Percentiles rank a stretch among this genome's conserved stretches.
Evolutionary conservation across 2,113 vertebrate species (phyloP).

Genomic region (Aleadryas rufinucha): DNA sequence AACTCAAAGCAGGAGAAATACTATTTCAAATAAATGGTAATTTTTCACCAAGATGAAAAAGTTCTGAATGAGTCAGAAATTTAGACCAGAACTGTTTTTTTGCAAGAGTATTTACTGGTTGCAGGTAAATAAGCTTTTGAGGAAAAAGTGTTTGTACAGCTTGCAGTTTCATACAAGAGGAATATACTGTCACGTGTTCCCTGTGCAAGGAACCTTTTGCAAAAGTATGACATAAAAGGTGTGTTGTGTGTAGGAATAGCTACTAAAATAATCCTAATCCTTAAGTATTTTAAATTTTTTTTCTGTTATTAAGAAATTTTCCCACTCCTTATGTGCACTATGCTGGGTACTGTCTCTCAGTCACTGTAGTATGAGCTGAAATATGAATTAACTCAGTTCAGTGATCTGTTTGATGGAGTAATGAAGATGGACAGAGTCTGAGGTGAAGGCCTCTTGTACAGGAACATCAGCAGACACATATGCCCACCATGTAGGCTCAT

Average conservation of each 20-base stretch:
- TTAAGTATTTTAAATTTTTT: neutral
- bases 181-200: neutral
- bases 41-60: neutral
- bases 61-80: neutral
- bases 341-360: neutral
- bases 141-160: neutral
- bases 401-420: neutral
- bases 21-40: neutral
- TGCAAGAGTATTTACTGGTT: neutral
- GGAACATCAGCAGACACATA: neutral
- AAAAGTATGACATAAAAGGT: neutral
- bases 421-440: neutral
- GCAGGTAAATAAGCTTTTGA: neutral
- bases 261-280: neutral
- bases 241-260: neutral
- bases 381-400: neutral
- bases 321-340: rapidly evolving
- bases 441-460: neutral
- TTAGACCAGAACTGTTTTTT: neutral
- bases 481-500: neutral
- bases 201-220: neutral
- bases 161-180: neutral
- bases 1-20: neutral
- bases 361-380: neutral
- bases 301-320: neutral